Base-by-base conservation (phyloP, 37 sponge, comb jelly and placozoan species). In the Dysidea cf. avara region DNA sequence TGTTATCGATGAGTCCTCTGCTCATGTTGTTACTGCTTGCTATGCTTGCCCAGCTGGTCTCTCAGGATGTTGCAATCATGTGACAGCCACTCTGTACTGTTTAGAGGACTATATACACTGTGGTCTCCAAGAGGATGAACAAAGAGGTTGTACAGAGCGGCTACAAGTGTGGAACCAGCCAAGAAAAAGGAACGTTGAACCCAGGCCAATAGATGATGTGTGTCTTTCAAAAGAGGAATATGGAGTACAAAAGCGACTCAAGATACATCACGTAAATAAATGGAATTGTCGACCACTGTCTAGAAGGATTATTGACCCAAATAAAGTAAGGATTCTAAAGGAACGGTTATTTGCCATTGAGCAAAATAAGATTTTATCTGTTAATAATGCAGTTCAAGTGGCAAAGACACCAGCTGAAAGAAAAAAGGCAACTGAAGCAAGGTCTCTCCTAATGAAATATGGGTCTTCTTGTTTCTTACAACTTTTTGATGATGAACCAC, bases 41-140 rank as follows among this genome's bases (percentile, higher is more conserved):
- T 73, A 61, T 56, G 60, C 59, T 55, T 73, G 74, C 20, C 60
- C 74, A 39, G 74, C 74, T 73, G 74, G 74, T 58, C 39, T 73
- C 46, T 60, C 74, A 59, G 74, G 74, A 34, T 73, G 74, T 28
- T 73, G 74, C 61, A 73, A 59, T 40, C 61, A 57, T 46, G 37
- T 73, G 16, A 48, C 59, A 59, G 74, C 74, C 24, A 37, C 37
- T n/a, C 47, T 73, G 7, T 40, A 73, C 59, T 60, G 61, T 7
- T 43, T 73, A 22, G 74, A 73, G 35, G 74, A 73, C 4, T 73
- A 59, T 73, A 61, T 73, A 55, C 61, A 28, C 4, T 39, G 35
- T 31, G 74, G 74, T 73, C 61, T 56, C 43, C 40, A 46, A 55
- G 74, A 73, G 61, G 74, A 73, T 6, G 38, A 43, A 37, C 38